Percentiles rank a stretch among this genome's conserved stretches.
These are phyloP conservation scores for Atta colombica DNA, from an alignment of 1,140 invertebrate genomes.

Conservation along the genomic window DNA sequence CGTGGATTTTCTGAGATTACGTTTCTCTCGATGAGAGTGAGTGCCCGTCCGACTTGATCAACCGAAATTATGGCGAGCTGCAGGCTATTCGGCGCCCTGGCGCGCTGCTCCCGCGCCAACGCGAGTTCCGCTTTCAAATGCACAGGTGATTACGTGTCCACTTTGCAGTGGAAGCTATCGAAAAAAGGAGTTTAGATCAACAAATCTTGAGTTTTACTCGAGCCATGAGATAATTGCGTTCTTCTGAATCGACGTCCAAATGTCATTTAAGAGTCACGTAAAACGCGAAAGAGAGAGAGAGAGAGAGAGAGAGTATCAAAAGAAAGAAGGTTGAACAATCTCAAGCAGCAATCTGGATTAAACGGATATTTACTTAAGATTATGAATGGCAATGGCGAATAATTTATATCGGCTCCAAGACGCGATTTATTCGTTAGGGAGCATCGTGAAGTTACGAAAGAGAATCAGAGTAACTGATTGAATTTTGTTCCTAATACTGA, in stretches of 20 bases:
- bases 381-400: neutral
- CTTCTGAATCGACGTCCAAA: too few species aligned
- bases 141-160: slow-evolving; percentile 80
- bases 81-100: slow-evolving; percentile 82
- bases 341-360: neutral
- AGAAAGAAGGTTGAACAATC: neutral
- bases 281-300: neutral
- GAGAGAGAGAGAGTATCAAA: neutral
- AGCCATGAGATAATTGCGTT: too few species aligned
- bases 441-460: neutral
- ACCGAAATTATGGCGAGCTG: slow-evolving; percentile 81
- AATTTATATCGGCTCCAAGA: neutral
- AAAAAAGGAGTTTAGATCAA: too few species aligned
- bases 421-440: neutral
- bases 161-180: neutral
- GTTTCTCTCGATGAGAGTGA: neutral
- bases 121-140: slow-evolving; percentile 76
- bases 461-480: neutral
- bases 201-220: too few species aligned
- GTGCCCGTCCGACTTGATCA: neutral
- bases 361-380: neutral
- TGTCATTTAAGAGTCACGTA: too few species aligned
- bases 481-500: neutral
- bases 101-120: slow-evolving; percentile 79
- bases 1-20: neutral